Base-by-base conservation (phyloP, 2,113 vertebrate species). In the Nothocercus nigrocapillus region DNA sequence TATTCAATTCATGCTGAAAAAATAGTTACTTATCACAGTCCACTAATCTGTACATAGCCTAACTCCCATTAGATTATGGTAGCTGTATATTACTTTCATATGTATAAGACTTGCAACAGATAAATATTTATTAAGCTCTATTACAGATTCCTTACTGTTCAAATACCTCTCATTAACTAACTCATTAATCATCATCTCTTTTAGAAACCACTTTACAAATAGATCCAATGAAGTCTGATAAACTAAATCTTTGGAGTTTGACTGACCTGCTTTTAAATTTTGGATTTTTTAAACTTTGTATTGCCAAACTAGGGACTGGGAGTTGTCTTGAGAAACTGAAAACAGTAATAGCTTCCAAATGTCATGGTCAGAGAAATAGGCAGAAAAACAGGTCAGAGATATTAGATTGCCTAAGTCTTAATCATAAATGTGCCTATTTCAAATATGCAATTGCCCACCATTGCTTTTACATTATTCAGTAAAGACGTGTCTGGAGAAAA, bases 71-170 rank as follows among this genome's bases (percentile, higher is more conserved):
- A 21, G 36, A 5, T 36, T 81, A 20, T 27, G 2, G 5, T 11
- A 32, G 2, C 0, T 76, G 17, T 20, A 42, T 0, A 0, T 62
- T 63, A 30, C 7, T 54, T 67, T 77, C 18, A 5, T 32, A 40
- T 18, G 4, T 53, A 28, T 45, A 76, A 73, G n/a, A 54, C 59
- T 82, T 64, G n/a, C 12, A 47, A 47, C 9, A 83, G 44, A 64
- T 45, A 66, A 83, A 30, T 19, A 45, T 2, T 21, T 1, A 28
- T 28, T 3, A 67, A 47, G 70, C 54, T 78, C 11, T 20, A 7
- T 21, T 59, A 20, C 6, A 63, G 4, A 12, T 36, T 80, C 21
- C 8, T 67, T 63, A 61, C 18, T 79, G 1, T 88, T 8, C 13
- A 79, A 89, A 76, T 36, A 6, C 0, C n/a, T 89, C n/a, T 44